Percentiles rank a stretch among this genome's conserved stretches.
Evolutionary conservation across 2,888 invertebrate species (phyloP).

Genomic region (Pristionchus fissidentatus): DNA sequence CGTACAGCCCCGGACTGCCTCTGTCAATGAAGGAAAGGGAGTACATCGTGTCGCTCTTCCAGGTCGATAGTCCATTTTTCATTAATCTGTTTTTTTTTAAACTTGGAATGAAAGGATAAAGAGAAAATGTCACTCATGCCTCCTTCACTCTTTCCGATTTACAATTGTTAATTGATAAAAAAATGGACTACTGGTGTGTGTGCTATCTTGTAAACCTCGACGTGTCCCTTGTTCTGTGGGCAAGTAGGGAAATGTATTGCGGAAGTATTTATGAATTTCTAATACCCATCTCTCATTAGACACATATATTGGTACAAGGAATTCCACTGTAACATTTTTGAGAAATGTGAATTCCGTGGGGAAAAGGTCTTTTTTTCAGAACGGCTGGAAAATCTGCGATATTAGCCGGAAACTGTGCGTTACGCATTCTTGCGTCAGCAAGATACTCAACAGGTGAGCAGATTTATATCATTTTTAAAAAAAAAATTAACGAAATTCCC

Average conservation of each 20-base stretch:
- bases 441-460: constrained; percentile 71
- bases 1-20: constrained; percentile 73
- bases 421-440: constrained; percentile 74
- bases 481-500: too few species aligned
- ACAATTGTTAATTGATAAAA: background rate
- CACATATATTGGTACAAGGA: background rate
- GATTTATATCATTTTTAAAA: too few species aligned
- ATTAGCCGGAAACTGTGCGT: constrained; percentile 73
- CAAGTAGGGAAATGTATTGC: too few species aligned
- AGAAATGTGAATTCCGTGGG: background rate
- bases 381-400: constrained; percentile 75
- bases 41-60: constrained; percentile 71
- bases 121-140: too few species aligned
- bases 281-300: too few species aligned
- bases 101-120: constrained; percentile 15
- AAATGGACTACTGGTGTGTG: too few species aligned
- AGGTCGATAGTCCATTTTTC: too few species aligned
- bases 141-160: background rate
- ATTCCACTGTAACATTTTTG: background rate
- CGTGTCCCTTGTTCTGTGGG: too few species aligned
- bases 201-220: too few species aligned
- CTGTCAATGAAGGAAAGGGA: constrained; percentile 73
- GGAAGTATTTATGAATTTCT: too few species aligned
- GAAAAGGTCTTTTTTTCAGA: constrained; percentile 52
- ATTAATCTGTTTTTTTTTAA: background rate